Conservation (phyloP, 1,140 invertebrate species). For the Pachypeltis micranthus region DNA sequence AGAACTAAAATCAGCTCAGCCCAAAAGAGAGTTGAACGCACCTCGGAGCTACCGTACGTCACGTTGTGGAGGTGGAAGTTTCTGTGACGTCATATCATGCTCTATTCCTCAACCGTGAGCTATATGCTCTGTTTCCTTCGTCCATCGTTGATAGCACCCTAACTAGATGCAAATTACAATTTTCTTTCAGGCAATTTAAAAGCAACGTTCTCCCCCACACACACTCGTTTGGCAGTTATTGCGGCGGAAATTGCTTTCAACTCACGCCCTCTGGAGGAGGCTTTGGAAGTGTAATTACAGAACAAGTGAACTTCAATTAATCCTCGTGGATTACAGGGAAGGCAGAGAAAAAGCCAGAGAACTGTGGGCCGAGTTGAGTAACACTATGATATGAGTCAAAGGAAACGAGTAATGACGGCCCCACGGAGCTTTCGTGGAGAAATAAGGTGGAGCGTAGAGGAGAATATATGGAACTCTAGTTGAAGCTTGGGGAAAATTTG, state of each 20-base stretch:
- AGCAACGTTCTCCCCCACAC: background rate
- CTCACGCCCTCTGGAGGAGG: background rate
- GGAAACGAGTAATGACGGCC: background rate
- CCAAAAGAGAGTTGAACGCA: background rate
- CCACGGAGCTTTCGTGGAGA: background rate
- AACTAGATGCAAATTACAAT: slow-evolving; percentile 19
- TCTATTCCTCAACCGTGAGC: slow-evolving; percentile 17
- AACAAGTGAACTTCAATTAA: background rate
- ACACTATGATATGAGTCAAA: background rate
- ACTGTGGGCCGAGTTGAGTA: background rate
- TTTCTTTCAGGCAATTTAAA: slow-evolving; percentile 13
- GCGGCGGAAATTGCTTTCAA: background rate
- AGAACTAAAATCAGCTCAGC: background rate
- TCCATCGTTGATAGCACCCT: background rate
- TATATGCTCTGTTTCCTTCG: slow-evolving; percentile 14
- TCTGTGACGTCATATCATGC: slow-evolving; percentile 15
- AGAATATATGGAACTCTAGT: no score
- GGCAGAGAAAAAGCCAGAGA: background rate
- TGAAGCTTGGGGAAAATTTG: no score
- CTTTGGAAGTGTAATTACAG: background rate
- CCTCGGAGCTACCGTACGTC: background rate
- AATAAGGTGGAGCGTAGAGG: no score
- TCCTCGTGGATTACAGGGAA: background rate
- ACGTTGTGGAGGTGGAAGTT: background rate
- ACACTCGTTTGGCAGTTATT: background rate